These are phyloP conservation scores for Cheirogaleus medius DNA, from an alignment of 2,113 vertebrate species.

Conservation along the genomic window DNA sequence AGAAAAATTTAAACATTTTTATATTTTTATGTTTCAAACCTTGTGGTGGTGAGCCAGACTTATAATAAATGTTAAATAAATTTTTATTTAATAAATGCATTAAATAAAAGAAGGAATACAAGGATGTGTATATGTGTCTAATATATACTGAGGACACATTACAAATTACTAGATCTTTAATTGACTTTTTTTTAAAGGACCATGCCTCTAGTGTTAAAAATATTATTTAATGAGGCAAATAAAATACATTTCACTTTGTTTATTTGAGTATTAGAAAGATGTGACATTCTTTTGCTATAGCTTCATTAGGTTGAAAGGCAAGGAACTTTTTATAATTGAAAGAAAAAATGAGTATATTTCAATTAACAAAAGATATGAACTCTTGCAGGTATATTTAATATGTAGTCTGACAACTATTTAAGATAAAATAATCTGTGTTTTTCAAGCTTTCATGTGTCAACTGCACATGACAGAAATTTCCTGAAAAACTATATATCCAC, in stretches of 20 bases:
- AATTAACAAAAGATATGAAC: neutral
- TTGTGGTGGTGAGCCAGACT: conserved; percentile 23
- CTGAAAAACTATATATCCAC: neutral
- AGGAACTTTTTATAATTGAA: neutral
- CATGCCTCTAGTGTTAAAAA: neutral
- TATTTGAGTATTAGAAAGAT: neutral
- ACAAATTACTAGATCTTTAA: neutral
- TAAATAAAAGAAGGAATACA: neutral
- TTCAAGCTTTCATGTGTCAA: neutral
- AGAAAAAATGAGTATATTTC: neutral
- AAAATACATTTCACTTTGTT: neutral
- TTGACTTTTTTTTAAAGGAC: neutral
- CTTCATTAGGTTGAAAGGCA: neutral
- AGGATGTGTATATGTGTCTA: neutral
- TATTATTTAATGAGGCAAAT: neutral
- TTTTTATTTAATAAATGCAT: neutral
- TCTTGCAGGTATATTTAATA: neutral
- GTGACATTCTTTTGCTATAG: neutral
- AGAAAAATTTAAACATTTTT: conserved; percentile 84
- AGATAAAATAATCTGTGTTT: neutral
- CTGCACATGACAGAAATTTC: neutral
- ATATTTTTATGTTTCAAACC: conserved; percentile 62
- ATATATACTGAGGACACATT: neutral
- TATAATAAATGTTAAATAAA: neutral
- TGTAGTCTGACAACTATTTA: neutral